phyloP scores from a whole-genome alignment of 2,888 invertebrate genomes.

The Drosophila pseudotakahashii region DNA sequence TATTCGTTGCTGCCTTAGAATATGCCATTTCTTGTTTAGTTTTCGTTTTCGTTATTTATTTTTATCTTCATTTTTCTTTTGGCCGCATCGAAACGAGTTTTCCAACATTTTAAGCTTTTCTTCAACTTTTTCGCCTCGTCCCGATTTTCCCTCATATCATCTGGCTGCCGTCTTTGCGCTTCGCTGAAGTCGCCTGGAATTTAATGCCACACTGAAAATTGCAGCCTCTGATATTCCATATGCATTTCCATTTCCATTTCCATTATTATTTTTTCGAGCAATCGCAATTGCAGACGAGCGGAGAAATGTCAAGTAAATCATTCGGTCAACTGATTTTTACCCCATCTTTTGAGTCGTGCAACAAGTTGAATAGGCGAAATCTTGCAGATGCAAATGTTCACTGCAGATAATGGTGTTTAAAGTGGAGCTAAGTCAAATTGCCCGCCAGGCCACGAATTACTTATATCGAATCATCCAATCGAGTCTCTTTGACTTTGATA shows the following conservation, averaged over 20 bases:
- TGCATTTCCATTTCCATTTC: constrained; percentile 42
- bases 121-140: background rate
- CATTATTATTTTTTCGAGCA: constrained; percentile 38
- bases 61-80: constrained; percentile 63
- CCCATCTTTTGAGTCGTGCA: constrained; percentile 11
- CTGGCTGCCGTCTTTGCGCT: constrained; percentile 31
- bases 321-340: constrained; percentile 47
- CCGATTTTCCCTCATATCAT: background rate
- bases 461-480: constrained; percentile 16
- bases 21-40: constrained; percentile 39
- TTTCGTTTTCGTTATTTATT: constrained; percentile 66
- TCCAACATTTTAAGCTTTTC: constrained; percentile 52
- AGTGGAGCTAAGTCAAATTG: constrained; percentile 2
- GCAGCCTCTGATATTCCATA: constrained; percentile 20
- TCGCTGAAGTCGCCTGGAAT: constrained; percentile 39
- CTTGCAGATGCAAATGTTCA: constrained; percentile 14
- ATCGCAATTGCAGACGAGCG: constrained; percentile 2
- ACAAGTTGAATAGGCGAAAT: constrained; percentile 7
- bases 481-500: constrained; percentile 8
- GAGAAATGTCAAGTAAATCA: constrained; percentile 65
- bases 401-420: background rate
- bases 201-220: constrained; percentile 41
- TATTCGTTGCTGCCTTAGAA: constrained; percentile 9
- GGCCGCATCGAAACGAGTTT: constrained; percentile 59
- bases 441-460: constrained; percentile 2